Percentiles rank a stretch among this genome's conserved stretches.
phyloP scores from a whole-genome alignment of 1,140 invertebrate species.

The Augochlora pura region DNA sequence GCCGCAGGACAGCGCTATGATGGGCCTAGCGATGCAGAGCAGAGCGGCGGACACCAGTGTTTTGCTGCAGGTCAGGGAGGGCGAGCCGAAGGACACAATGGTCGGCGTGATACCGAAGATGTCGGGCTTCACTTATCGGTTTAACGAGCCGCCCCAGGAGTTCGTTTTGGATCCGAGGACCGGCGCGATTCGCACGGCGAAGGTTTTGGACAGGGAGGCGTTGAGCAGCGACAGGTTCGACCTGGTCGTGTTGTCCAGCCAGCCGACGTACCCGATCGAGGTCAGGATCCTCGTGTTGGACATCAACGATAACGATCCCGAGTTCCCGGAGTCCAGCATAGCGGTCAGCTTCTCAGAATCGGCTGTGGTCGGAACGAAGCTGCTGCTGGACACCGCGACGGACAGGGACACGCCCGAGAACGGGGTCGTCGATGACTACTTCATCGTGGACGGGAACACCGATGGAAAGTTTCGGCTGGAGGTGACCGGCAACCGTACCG shows the following conservation, averaged over 20 bases:
- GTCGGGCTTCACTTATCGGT: constrained; percentile 93
- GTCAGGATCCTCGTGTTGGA: constrained; percentile 92
- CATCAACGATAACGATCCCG: constrained; percentile 93
- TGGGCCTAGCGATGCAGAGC: constrained; percentile 88
- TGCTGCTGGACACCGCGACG: constrained; percentile 92
- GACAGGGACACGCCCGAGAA: constrained; percentile 93
- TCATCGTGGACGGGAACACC: constrained; percentile 92
- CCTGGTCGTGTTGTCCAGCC: constrained; percentile 93
- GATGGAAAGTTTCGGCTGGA: constrained; percentile 93
- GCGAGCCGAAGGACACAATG: constrained; percentile 88
- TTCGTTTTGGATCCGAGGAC: constrained; percentile 89
- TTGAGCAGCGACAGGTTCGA: constrained; percentile 90
- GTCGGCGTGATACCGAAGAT: constrained; percentile 93
- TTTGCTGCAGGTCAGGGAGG: constrained; percentile 91
- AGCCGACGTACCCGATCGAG: constrained; percentile 96
- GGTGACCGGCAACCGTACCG: constrained; percentile 92
- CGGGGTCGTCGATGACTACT: constrained; percentile 92
- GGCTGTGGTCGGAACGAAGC: constrained; percentile 90
- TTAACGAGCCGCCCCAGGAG: constrained; percentile 93
- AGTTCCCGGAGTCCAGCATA: constrained; percentile 93
- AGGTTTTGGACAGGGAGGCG: constrained; percentile 90
- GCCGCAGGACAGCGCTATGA: constrained; percentile 67
- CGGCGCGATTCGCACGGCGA: constrained; percentile 91
- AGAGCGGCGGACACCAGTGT: constrained; percentile 92
- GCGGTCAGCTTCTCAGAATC: constrained; percentile 94